Evolutionary conservation across 2,888 invertebrate genomes (phyloP), one percentile per base, ranked within the genome.

Genomic region (Cosmorhoe ocellata): DNA sequence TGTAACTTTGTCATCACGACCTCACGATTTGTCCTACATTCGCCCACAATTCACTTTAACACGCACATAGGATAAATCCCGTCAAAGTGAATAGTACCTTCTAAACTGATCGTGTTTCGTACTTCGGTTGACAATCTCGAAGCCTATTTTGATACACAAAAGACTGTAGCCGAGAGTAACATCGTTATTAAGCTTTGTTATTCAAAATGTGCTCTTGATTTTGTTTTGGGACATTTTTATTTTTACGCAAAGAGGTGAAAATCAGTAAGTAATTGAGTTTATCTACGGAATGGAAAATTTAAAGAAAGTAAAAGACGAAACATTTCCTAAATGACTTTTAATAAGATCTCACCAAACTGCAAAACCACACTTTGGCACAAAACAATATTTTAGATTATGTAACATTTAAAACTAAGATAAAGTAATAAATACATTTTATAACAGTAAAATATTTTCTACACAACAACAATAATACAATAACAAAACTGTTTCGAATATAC

Each of bases 281-380:
- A 33, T 10, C 32, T 12, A 22, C n/a, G 9, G n/a, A 22, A 27
- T 18, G 5, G 30, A 26, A 7, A 8, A 27, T 12, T 10, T 5
- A 3, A 3, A 26, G 18, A 4, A 10, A 48, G 43, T 49, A 22
- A 53, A 38, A 56, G 18, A 14, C 7, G 4, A 14, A 47, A 8
- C 0, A 9, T 40, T 51, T 71, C 52, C 74, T 79, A 78, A 76
- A 67, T 72, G 69, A 71, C 72, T 69, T 63, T 66, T 73, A 59
- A 72, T 78, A 74, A 76, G 67, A 69, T 66, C 67, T 73, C 70
- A 75, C 72, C 76, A 78, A 78, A 77, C 71, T 63, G 74, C 73
- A 79, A 81, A 74, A 71, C 70, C 69, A 76, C 79, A 73, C 76
- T 79, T 79, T 79, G 74, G 79, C 80, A 79, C 67, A 76, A 81